A percentile compares a stretch with the other conserved stretches of the same genome.
Evolutionary conservation across 2,888 invertebrate genomes (phyloP).

Genomic region (Artemia sinica): DNA sequence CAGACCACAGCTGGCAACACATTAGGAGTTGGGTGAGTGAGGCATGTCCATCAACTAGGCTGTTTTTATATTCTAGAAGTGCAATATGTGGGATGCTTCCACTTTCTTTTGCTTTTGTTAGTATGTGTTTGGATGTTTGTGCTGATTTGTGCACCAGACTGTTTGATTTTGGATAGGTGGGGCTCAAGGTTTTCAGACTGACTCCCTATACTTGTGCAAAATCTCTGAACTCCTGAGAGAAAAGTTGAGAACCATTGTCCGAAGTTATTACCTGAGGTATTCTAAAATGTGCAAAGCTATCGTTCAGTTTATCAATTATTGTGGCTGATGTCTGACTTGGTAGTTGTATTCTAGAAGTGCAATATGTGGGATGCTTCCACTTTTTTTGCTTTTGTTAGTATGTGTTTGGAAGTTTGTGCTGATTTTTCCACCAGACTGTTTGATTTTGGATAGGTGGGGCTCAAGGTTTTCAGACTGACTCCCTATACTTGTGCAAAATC

Average conservation of each 20-base stretch:
- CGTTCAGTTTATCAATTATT: background rate
- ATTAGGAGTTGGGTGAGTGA: background rate
- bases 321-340: background rate
- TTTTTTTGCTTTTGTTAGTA: constrained; percentile 5
- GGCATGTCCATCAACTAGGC: background rate
- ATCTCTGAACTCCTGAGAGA: background rate
- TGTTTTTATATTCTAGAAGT: background rate
- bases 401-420: background rate
- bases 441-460: background rate
- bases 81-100: background rate
- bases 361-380: background rate
- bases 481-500: background rate
- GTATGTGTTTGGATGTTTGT: background rate
- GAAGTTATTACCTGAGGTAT: background rate
- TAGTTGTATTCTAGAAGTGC: background rate
- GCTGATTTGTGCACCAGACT: background rate
- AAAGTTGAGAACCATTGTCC: background rate
- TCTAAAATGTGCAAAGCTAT: background rate
- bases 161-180: background rate
- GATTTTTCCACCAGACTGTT: background rate
- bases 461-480: constrained; percentile 4
- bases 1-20: background rate
- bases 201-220: background rate
- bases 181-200: constrained; percentile 4
- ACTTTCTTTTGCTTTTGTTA: constrained; percentile 5